Evolutionary conservation across 2,888 invertebrate genomes (phyloP).

Genomic region (Pammene aurita): DNA sequence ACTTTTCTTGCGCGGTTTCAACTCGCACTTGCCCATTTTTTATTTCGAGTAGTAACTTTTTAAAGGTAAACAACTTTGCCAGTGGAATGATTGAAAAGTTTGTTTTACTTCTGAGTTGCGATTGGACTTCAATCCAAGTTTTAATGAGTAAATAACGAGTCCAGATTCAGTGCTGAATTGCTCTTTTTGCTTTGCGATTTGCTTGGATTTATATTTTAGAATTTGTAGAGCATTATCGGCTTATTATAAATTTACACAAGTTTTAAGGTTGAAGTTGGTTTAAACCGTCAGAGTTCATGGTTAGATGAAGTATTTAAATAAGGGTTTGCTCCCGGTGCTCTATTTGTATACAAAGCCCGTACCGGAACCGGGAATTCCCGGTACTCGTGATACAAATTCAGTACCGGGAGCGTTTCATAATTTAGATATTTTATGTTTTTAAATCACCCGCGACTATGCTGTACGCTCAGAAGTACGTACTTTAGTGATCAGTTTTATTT

Average conservation of each 20-base stretch:
- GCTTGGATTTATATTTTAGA: constrained; percentile 21
- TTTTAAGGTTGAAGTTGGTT: not conserved
- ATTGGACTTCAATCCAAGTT: constrained; percentile 71
- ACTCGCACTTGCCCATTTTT: constrained; percentile 9
- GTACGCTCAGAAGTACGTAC: no score
- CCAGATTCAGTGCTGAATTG: constrained; percentile 60
- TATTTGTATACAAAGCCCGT: no score
- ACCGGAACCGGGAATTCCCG: no score
- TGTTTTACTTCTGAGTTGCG: constrained; percentile 59
- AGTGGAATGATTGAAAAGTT: constrained; percentile 65
- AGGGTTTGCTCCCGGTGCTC: no score
- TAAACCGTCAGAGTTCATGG: not conserved
- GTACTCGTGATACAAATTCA: no score
- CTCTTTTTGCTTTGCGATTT: constrained; percentile 59
- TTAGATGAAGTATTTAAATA: no score
- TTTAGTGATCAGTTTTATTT: no score
- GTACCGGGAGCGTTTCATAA: no score
- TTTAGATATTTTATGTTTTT: no score
- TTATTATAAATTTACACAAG: constrained; percentile 1
- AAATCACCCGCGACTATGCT: no score
- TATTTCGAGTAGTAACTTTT: constrained; percentile 35
- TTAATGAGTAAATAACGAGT: constrained; percentile 80
- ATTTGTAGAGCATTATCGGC: constrained; percentile 20
- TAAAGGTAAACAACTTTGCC: constrained; percentile 54
- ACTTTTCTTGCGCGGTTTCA: not conserved